Percentiles rank a stretch among this genome's conserved stretches.
These are phyloP conservation scores for Saguinus midas DNA, from an alignment of 2,113 vertebrate species.

Conservation along the genomic window DNA sequence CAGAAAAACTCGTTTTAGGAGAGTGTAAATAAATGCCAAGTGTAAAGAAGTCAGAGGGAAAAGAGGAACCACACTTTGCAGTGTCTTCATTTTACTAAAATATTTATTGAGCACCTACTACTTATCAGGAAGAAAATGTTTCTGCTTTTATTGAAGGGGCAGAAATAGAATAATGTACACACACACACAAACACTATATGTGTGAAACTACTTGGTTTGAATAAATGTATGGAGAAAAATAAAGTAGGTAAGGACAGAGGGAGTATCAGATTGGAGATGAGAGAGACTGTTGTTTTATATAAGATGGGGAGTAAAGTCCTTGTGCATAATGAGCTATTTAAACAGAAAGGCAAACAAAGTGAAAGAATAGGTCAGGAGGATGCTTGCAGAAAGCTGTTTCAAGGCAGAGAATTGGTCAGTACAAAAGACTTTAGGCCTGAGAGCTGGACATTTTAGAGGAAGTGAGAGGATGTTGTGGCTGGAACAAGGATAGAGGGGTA, in stretches of 20 bases:
- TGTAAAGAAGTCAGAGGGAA: neutral
- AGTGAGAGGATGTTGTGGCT: fast-evolving
- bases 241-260: neutral
- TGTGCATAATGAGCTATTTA: no score
- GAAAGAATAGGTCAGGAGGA: neutral
- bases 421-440: neutral
- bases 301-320: neutral
- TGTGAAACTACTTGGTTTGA: neutral
- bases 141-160: neutral
- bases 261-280: neutral
- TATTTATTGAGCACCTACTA: neutral
- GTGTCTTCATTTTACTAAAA: neutral
- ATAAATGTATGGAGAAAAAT: neutral
- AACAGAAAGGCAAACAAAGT: neutral
- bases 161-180: neutral
- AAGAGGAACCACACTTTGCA: neutral
- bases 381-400: neutral
- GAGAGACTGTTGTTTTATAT: neutral
- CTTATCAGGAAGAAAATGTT: neutral
- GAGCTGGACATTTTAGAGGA: fast-evolving
- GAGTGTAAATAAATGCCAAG: neutral
- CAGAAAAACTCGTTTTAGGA: neutral
- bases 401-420: fast-evolving
- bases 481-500: neutral
- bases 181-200: neutral